Conservation (phyloP, 2,113 vertebrate genomes). For the Notechis scutatus region DNA sequence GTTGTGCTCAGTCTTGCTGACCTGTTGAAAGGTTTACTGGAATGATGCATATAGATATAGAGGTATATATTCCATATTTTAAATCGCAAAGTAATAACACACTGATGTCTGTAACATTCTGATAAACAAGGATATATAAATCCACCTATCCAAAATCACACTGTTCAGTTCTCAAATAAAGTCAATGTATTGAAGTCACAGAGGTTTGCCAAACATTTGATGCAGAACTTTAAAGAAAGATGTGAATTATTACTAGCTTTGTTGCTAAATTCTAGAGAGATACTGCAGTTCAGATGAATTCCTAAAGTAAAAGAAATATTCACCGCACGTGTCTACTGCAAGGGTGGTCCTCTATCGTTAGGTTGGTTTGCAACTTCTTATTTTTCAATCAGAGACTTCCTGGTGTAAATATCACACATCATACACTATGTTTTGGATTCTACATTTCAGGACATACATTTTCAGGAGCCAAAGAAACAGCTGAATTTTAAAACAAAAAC, state of each 20-base stretch:
- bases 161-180: conserved; percentile 11
- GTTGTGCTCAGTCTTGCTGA: neutral
- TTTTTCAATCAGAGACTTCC: conserved; percentile 46
- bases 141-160: neutral
- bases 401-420: conserved; percentile 40
- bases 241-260: conserved; percentile 17
- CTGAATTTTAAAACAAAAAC: conserved; percentile 54
- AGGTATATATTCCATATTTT: neutral
- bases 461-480: conserved; percentile 45
- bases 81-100: neutral
- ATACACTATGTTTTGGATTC: conserved; percentile 6
- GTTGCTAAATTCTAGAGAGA: conserved; percentile 29
- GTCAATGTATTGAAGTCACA: conserved; percentile 33
- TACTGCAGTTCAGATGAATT: conserved; percentile 34
- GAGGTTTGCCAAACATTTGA: neutral
- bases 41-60: neutral
- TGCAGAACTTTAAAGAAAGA: conserved; percentile 24
- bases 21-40: neutral
- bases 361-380: conserved; percentile 35
- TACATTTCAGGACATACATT: conserved; percentile 15
- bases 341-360: conserved; percentile 45
- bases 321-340: conserved; percentile 38
- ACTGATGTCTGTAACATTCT: neutral
- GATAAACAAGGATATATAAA: neutral
- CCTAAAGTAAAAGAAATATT: conserved; percentile 36